phyloP scores from a whole-genome alignment of 1,140 invertebrate species.

The Caenorhabditis inopinata region DNA sequence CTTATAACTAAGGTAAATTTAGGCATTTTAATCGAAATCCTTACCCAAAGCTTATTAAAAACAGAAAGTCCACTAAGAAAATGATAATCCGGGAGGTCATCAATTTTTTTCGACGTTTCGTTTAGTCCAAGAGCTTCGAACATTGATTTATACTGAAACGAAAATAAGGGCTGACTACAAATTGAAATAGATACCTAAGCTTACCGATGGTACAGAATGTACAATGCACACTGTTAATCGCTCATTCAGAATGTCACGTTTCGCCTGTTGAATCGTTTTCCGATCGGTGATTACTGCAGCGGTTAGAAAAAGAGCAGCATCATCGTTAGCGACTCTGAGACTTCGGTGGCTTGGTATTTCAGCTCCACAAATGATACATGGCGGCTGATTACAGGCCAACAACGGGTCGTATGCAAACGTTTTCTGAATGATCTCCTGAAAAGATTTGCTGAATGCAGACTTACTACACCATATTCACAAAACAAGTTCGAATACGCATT shows the following conservation, averaged over 20 bases:
- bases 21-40: not conserved
- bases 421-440: no score
- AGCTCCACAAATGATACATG: not conserved
- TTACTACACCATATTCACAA: no score
- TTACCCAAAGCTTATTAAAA: not conserved
- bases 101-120: not conserved
- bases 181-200: not conserved
- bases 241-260: not conserved
- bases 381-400: no score
- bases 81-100: not conserved
- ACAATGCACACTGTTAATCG: not conserved
- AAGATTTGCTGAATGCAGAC: no score
- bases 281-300: not conserved
- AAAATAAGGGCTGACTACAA: not conserved
- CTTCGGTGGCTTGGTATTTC: not conserved
- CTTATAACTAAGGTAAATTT: no score
- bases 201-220: not conserved
- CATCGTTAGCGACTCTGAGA: not conserved
- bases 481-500: no score
- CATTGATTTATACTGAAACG: not conserved
- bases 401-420: not conserved
- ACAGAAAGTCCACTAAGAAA: not conserved
- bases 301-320: not conserved
- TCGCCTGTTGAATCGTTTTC: not conserved
- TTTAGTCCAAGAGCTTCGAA: not conserved